Evolutionary conservation across 2,113 vertebrate species (phyloP).

Genomic region (Phalacrocorax aristotelis): DNA sequence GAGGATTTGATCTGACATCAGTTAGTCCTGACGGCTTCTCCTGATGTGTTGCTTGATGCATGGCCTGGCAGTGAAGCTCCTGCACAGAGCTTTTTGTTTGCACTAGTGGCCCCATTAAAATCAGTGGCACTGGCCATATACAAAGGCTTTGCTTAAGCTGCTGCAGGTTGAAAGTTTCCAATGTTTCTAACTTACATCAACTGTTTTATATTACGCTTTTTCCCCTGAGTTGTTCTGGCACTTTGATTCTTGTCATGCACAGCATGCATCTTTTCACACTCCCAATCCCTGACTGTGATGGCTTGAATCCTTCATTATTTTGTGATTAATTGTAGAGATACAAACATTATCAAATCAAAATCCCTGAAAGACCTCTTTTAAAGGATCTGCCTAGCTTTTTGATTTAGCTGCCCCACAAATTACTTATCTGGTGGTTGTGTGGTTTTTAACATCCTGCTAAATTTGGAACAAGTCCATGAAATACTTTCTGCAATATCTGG

Average conservation of each 20-base stretch:
- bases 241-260: conserved; percentile 9
- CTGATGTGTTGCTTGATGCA: background rate
- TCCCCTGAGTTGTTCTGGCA: conserved; percentile 6
- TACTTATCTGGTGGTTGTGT: conserved; percentile 59
- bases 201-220: background rate
- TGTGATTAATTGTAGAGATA: conserved; percentile 46
- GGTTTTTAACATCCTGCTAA: conserved; percentile 63
- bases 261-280: conserved; percentile 26
- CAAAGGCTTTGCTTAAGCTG: background rate
- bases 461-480: conserved; percentile 49
- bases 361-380: conserved; percentile 6
- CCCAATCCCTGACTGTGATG: background rate
- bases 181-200: background rate
- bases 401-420: conserved; percentile 45
- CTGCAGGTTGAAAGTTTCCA: background rate
- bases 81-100: background rate
- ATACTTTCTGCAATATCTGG: conserved; percentile 48
- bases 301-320: conserved; percentile 34
- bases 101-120: background rate
- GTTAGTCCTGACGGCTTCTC: background rate
- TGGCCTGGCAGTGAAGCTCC: background rate
- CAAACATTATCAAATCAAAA: conserved; percentile 42
- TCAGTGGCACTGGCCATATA: background rate
- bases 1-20: background rate
- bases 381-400: conserved; percentile 41